These are phyloP conservation scores for Caenorhabditis brenneri DNA, from an alignment of 1,140 invertebrate genomes.

Conservation along the genomic window DNA sequence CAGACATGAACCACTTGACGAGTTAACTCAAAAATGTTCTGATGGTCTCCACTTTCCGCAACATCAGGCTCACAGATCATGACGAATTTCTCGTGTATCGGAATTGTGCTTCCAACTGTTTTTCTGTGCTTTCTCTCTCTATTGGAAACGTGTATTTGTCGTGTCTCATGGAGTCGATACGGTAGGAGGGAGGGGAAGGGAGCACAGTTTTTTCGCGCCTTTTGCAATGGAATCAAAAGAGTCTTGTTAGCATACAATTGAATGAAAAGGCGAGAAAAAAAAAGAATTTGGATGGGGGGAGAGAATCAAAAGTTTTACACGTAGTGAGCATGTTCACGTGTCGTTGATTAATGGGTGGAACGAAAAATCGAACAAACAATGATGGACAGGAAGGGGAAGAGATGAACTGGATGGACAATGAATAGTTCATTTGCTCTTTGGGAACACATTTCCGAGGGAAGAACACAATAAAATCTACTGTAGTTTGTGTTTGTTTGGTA, in stretches of 20 bases:
- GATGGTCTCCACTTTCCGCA: neutral
- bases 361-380: neutral
- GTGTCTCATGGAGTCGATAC: neutral
- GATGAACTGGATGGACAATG: neutral
- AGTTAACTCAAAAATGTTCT: neutral
- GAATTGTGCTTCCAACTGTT: slow-evolving; percentile 5
- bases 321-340: neutral
- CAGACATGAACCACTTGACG: slow-evolving; percentile 28
- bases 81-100: no score
- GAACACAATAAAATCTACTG: no score
- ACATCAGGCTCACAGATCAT: slow-evolving; percentile 33
- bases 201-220: slow-evolving; percentile 5
- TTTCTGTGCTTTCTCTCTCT: neutral
- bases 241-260: neutral
- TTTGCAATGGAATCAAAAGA: slow-evolving; percentile 15
- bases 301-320: slow-evolving; percentile 34
- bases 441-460: no score
- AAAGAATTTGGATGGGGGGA: no score
- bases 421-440: neutral
- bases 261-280: neutral
- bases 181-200: no score
- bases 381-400: neutral
- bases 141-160: neutral
- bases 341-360: neutral
- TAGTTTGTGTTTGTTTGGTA: no score